A percentile compares a stretch with the other conserved stretches of the same genome.
Conservation (phyloP, 2,888 invertebrate species). For the Hyles lineata region DNA sequence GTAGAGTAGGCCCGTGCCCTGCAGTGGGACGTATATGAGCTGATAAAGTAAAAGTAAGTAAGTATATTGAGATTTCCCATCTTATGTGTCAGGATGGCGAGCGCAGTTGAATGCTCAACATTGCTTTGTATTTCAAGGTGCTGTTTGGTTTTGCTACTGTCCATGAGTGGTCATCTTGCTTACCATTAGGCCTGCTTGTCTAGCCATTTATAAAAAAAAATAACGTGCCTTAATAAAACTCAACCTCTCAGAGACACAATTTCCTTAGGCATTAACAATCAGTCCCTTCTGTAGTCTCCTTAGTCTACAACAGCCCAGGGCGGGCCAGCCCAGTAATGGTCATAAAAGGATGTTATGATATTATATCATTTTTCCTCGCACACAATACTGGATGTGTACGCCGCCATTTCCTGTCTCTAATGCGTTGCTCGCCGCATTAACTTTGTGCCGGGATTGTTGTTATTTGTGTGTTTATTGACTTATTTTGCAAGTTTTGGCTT, state of each 20-base stretch:
- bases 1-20: no score
- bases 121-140: no score
- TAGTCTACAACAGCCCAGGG: conserved; percentile 56
- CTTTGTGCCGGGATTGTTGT: conserved; percentile 49
- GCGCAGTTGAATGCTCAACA: no score
- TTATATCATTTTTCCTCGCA: conserved; percentile 81
- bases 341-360: conserved; percentile 82
- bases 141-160: no score
- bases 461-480: conserved; percentile 20
- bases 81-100: no score
- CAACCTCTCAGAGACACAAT: conserved; percentile 32
- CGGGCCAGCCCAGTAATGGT: conserved; percentile 75
- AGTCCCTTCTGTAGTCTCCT: background rate
- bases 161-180: no score
- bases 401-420: conserved; percentile 78
- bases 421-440: conserved; percentile 69
- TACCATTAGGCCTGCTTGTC: no score
- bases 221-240: background rate
- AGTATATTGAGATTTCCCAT: no score
- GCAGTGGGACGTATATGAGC: no score
- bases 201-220: background rate
- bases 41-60: no score
- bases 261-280: conserved; percentile 37
- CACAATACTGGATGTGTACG: conserved; percentile 73
- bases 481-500: background rate